Percentiles rank a stretch among this genome's conserved stretches.
phyloP scores from a whole-genome alignment of 1,140 invertebrate species.

The Agrypnia vestita region DNA sequence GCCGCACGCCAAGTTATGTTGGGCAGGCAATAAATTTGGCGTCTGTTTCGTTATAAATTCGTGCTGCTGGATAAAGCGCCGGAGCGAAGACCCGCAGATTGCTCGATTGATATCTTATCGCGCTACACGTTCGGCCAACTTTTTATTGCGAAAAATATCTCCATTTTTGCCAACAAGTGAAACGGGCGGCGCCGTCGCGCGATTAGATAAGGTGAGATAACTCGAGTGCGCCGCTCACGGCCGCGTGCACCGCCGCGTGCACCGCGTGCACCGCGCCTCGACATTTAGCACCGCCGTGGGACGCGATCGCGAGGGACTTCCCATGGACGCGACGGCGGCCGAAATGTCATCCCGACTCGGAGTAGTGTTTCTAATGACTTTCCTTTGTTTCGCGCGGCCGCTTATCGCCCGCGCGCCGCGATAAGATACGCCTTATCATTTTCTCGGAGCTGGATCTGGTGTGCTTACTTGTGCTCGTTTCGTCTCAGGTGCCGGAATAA shows the following conservation, averaged over 20 bases:
- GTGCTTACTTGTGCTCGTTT: too few species aligned
- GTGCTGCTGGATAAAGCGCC: constrained; percentile 11
- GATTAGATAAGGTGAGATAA: neutral
- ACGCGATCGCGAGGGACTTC: constrained; percentile 10
- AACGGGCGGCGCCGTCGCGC: constrained; percentile 18
- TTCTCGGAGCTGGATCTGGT: too few species aligned
- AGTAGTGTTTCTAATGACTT: neutral
- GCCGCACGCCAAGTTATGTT: too few species aligned
- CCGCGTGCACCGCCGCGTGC: constrained; percentile 9
- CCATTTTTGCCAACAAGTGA: neutral
- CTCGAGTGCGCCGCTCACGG: neutral
- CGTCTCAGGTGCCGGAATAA: too few species aligned
- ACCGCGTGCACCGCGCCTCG: constrained; percentile 26
- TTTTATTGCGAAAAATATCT: constrained; percentile 28
- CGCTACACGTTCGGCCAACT: neutral
- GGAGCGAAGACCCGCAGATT: neutral
- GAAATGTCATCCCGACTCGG: neutral
- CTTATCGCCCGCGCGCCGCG: neutral
- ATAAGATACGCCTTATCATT: constrained; percentile 33
- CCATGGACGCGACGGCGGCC: constrained; percentile 16
- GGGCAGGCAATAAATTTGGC: too few species aligned
- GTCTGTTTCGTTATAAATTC: constrained; percentile 18
- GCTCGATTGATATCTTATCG: constrained; percentile 26
- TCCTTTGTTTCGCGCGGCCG: constrained; percentile 10
- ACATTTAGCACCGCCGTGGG: constrained; percentile 19